Conservation (phyloP, 2,797 vertebrate genomes). For the Oreochromis mossambicus region DNA sequence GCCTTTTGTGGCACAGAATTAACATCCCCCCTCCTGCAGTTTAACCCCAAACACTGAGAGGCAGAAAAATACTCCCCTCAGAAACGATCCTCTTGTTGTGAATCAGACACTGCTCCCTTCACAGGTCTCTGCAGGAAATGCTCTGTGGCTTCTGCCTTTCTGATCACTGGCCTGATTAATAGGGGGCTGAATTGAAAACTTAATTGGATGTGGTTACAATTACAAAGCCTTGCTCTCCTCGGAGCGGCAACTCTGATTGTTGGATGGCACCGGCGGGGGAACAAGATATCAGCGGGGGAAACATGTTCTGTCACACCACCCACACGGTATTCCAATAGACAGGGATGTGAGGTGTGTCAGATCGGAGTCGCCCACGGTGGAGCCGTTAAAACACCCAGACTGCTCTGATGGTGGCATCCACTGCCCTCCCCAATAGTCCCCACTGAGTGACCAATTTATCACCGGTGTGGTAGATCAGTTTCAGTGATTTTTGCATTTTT, state of each 20-base stretch:
- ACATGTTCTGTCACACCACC: slow-evolving; percentile 50
- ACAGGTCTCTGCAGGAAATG: slow-evolving; percentile 38
- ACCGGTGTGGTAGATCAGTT: neutral
- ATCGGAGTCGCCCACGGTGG: slow-evolving; percentile 30
- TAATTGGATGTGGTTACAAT: slow-evolving; percentile 75
- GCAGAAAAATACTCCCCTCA: neutral
- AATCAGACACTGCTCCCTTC: neutral
- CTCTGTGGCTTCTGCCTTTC: slow-evolving; percentile 29
- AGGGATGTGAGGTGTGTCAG: slow-evolving; percentile 54
- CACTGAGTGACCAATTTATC: slow-evolving; percentile 3
- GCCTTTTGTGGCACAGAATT: neutral
- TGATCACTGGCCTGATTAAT: slow-evolving; percentile 72
- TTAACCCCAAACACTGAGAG: neutral
- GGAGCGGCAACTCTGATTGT: slow-evolving; percentile 24
- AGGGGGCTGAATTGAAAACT: slow-evolving; percentile 63
- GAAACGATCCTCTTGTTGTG: neutral
- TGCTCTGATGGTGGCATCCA: slow-evolving; percentile 4
- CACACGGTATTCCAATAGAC: slow-evolving; percentile 27
- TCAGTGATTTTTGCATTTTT: neutral
- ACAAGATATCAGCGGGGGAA: slow-evolving; percentile 41
- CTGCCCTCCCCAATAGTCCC: slow-evolving; percentile 28
- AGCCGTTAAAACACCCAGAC: slow-evolving; percentile 21
- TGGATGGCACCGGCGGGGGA: slow-evolving; percentile 4
- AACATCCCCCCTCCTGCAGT: neutral
- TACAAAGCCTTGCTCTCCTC: slow-evolving; percentile 46